Conservation (phyloP, 2,888 invertebrate species). For the Empis stercorea region DNA sequence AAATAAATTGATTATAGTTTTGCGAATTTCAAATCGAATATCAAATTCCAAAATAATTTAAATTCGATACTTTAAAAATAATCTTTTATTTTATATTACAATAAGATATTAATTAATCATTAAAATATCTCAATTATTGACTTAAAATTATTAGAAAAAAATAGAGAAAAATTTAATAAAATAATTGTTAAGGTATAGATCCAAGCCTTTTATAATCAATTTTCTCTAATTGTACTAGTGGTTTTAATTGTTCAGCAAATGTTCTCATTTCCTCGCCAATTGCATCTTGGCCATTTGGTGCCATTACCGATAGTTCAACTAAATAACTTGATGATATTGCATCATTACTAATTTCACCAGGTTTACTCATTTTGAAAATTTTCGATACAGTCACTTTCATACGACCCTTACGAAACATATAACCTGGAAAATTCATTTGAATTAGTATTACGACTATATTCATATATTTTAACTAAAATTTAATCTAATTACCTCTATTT, state of each 20-base stretch:
- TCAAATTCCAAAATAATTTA: too few relatives aligned
- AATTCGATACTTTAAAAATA: too few relatives aligned
- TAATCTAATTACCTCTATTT: constrained; percentile 50
- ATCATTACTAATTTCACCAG: constrained; percentile 54
- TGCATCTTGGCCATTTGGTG: constrained; percentile 62
- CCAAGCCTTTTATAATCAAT: constrained; percentile 65
- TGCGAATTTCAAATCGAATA: too few relatives aligned
- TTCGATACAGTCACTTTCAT: constrained; percentile 96
- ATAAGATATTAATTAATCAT: too few relatives aligned
- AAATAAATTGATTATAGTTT: too few relatives aligned
- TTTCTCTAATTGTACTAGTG: constrained; percentile 83
- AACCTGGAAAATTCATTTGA: constrained; percentile 29
- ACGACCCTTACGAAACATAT: constrained; percentile 89
- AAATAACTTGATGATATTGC: constrained; percentile 84
- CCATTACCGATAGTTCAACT: constrained; percentile 75
- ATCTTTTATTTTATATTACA: too few relatives aligned
- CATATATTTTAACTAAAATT: neutral
- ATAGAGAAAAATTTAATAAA: too few relatives aligned
- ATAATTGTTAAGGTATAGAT: too few relatives aligned
- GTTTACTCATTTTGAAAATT: constrained; percentile 71
- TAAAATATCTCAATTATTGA: too few relatives aligned
- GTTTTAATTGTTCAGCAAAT: constrained; percentile 88
- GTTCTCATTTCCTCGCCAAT: constrained; percentile 92
- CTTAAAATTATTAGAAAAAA: too few relatives aligned
- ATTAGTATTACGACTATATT: too few relatives aligned